phyloP scores from a whole-genome alignment of 2,888 invertebrate genomes.

The Seira ritae region DNA sequence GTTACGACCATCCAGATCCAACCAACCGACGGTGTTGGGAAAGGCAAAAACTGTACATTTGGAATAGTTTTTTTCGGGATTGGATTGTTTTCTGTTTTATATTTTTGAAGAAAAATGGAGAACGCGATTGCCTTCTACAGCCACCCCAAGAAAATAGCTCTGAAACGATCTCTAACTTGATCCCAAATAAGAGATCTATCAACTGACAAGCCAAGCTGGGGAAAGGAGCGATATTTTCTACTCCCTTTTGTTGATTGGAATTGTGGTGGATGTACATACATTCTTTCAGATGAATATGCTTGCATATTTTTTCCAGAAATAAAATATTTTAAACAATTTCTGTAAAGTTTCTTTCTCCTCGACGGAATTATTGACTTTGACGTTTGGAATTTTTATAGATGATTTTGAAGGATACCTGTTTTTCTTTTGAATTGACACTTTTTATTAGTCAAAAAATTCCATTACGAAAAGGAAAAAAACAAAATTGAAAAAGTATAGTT shows the following conservation, averaged over 20 bases:
- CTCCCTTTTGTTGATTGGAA: too few species aligned
- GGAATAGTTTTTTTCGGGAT: neutral
- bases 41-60: neutral
- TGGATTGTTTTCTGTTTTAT: conserved; percentile 3
- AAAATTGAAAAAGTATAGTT: too few species aligned
- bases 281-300: neutral
- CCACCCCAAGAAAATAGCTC: neutral
- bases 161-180: neutral
- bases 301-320: conserved; percentile 22
- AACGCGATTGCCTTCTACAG: neutral
- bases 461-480: too few species aligned
- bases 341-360: neutral
- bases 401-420: neutral
- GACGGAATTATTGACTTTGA: too few species aligned
- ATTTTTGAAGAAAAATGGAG: neutral
- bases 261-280: neutral
- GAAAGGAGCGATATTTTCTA: neutral
- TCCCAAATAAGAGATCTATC: neutral
- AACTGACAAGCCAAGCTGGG: conserved; percentile 9
- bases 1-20: conserved; percentile 53
- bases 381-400: neutral
- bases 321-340: conserved; percentile 28
- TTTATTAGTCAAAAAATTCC: neutral
- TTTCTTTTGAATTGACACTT: conserved; percentile 5
- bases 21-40: too few species aligned